Evolutionary conservation across 2,113 vertebrate genomes (phyloP), one percentile per base, ranked within the genome.

Genomic region (Egretta garzetta): DNA sequence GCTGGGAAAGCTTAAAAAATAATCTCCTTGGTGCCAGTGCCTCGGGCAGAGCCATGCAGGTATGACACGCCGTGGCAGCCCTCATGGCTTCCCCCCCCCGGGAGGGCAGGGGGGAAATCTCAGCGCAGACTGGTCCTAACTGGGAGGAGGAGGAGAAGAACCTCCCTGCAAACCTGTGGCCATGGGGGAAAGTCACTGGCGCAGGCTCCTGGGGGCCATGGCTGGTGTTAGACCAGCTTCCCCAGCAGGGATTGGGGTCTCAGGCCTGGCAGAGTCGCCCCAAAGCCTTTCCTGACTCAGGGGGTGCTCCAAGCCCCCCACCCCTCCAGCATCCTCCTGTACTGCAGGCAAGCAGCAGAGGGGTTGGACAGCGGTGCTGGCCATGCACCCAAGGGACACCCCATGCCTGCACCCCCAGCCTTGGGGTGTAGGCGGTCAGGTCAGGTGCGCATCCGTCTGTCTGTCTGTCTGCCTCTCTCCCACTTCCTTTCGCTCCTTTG

Each of bases 1-100:
- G 1, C 90, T 90, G 92, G 72, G 68, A 92, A 88, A 74, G 15
- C 52, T 88, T 86, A 92, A 95, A 95, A 96, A 94, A 97, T 91
- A 92, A 83, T 62, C 80, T 76, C 53, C 59, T 41, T 63, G 63
- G 22, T 58, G 63, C 80, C 91, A 81, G 45, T 3, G 15, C 8
- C 84, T 86, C 1, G 10, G 71, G 21, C 76, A 72, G 55, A 80
- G 62, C 41, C 37, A 73, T 16, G 50, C 20, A 47, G 53, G 13
- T 7, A 2, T 6, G 22, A 60, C 33, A 23, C 0, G 1, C 33
- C 18, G n/a, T 1, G 3, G 37, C 43, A 75, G 37, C n/a, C 26
- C 35, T 39, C 60, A 7, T 0, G 0, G 53, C 43, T 41, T 41
- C 39, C 39, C 39, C 37, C 39, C 41, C 41, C 14, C 13, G 41